Evolutionary conservation across 2,113 vertebrate species (phyloP).

Genomic region (Tapirus terrestris): DNA sequence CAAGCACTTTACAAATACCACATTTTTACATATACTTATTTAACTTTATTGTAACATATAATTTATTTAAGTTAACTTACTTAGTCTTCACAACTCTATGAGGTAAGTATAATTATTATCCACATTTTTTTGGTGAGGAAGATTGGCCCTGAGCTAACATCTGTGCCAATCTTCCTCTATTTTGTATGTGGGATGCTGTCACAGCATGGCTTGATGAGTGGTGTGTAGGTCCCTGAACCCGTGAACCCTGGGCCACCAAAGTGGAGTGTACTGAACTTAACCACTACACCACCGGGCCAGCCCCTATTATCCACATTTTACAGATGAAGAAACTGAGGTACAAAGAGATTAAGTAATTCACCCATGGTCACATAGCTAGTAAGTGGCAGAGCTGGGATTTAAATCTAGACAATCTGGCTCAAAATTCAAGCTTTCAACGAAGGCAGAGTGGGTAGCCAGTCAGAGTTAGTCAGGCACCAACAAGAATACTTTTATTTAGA

Average conservation of each 20-base stretch:
- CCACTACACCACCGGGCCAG: no score
- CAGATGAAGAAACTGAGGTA: conserved; percentile 40
- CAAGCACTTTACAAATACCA: neutral
- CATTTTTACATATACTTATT: neutral
- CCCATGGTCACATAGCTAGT: neutral
- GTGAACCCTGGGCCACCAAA: no score
- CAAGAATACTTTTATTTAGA: conserved; percentile 2
- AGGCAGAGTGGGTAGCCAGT: neutral
- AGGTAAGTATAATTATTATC: neutral
- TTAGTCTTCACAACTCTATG: neutral
- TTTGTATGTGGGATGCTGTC: no score
- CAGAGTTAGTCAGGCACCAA: neutral
- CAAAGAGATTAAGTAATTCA: neutral
- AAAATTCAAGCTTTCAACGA: conserved; percentile 18
- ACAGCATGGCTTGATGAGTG: no score
- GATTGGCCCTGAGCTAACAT: no score
- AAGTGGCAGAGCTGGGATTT: neutral
- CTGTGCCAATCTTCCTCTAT: no score
- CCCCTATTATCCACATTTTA: neutral
- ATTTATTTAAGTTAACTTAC: neutral
- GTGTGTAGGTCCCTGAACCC: no score
- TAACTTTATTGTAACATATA: no score
- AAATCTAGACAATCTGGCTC: neutral
- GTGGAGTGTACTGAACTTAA: no score
- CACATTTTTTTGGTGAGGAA: neutral